phyloP scores from a whole-genome alignment of 2,797 vertebrate genomes.

The Cyprinella venusta region DNA sequence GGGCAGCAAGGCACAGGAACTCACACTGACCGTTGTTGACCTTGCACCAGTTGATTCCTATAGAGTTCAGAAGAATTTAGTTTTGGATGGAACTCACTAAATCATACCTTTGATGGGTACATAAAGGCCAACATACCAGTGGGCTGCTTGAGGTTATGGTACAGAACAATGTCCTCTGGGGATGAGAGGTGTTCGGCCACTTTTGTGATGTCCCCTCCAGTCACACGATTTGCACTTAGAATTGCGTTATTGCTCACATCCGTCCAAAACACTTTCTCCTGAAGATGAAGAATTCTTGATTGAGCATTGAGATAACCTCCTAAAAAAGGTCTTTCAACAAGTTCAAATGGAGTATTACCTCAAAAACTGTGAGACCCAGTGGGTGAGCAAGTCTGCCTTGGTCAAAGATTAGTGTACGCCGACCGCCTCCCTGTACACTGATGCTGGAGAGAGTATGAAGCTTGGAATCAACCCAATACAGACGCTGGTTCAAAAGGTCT shows the following conservation, averaged over 20 bases:
- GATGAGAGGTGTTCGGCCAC: constrained; percentile 83
- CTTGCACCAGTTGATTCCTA: constrained; percentile 87
- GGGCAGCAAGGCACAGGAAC: constrained; percentile 88
- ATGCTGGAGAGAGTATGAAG: constrained; percentile 89
- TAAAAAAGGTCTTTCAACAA: not conserved
- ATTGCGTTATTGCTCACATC: constrained; percentile 88
- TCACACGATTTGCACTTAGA: constrained; percentile 87
- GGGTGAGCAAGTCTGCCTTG: constrained; percentile 84
- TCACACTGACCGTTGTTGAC: constrained; percentile 82
- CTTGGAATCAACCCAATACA: constrained; percentile 95
- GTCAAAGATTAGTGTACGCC: constrained; percentile 82
- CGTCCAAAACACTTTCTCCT: constrained; percentile 92
- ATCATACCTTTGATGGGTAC: not conserved
- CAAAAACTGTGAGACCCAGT: constrained; percentile 86
- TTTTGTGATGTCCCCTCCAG: constrained; percentile 78
- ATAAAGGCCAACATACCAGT: constrained; percentile 71
- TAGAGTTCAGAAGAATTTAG: not conserved
- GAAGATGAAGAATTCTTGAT: not conserved
- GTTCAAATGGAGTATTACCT: constrained; percentile 74
- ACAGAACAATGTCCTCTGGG: constrained; percentile 87
- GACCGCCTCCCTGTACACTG: constrained; percentile 78
- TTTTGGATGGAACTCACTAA: not conserved
- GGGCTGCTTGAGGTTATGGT: constrained; percentile 87
- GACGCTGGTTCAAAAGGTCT: constrained; percentile 86
- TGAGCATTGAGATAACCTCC: not conserved